Evolutionary conservation across 2,113 vertebrate species (phyloP).

Genomic region (Podarcis raffonei): DNA sequence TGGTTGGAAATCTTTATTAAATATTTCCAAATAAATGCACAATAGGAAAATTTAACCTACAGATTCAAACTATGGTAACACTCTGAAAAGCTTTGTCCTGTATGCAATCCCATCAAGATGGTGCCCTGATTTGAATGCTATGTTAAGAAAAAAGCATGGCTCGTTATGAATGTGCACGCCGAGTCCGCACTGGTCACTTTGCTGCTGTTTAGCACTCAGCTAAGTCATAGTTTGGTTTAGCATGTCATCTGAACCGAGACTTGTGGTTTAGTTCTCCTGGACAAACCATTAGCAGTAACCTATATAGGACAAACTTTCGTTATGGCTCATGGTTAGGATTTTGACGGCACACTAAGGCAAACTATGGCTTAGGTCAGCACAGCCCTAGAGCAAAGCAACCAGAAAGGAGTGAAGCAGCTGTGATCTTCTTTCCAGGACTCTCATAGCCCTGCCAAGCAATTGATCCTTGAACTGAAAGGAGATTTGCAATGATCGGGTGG

Average conservation of each 20-base stretch:
- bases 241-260: too few species aligned
- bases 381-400: too few species aligned
- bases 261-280: background rate
- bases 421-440: too few species aligned
- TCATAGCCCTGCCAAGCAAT: background rate
- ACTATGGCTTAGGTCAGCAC: too few species aligned
- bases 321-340: too few species aligned
- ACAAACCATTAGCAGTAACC: too few species aligned
- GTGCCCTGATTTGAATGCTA: background rate
- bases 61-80: conserved; percentile 47
- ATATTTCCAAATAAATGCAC: conserved; percentile 69
- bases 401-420: too few species aligned
- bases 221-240: background rate
- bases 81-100: conserved; percentile 37
- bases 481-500: background rate
- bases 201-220: background rate
- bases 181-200: too few species aligned
- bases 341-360: too few species aligned
- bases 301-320: too few species aligned
- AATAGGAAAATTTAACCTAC: conserved; percentile 56
- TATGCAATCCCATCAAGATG: conserved; percentile 46
- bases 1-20: conserved; percentile 77
- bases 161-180: too few species aligned
- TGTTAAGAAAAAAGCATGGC: too few species aligned
- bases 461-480: background rate